Evolutionary conservation across 1,140 invertebrate species (phyloP).

Genomic region (Cotesia typhae): DNA sequence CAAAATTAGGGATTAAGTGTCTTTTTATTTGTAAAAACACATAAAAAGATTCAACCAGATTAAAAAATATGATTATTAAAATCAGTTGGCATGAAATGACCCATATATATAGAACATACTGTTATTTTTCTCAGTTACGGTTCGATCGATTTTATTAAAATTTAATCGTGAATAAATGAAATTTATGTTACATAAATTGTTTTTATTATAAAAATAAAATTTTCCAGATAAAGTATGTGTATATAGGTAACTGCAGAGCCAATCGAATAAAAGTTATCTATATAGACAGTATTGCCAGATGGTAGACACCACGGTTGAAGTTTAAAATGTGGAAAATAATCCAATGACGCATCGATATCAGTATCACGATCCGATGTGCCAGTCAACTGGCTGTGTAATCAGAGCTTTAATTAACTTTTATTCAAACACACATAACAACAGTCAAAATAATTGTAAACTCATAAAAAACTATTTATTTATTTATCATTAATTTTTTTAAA

Average conservation of each 20-base stretch:
- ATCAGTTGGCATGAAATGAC: neutral
- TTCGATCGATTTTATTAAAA: too few species aligned
- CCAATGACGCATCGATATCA: conserved; percentile 2
- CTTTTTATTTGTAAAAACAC: conserved; percentile 4
- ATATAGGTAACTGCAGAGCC: too few species aligned
- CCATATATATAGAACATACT: neutral
- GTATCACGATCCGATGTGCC: neutral
- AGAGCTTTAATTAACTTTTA: conserved; percentile 3
- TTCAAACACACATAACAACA: neutral
- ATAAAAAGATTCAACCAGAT: conserved; percentile 6
- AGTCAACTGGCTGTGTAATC: conserved; percentile 6
- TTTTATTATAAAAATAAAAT: too few species aligned
- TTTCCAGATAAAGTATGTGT: too few species aligned
- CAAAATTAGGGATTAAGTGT: conserved; percentile 2
- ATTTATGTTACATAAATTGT: too few species aligned
- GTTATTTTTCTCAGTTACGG: neutral
- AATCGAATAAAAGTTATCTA: too few species aligned
- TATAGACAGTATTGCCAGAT: neutral
- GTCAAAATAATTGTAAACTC: too few species aligned
- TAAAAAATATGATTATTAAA: conserved; percentile 19
- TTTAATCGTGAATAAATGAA: too few species aligned
- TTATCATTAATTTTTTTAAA: too few species aligned
- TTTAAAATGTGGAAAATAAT: conserved; percentile 13
- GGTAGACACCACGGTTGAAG: neutral
- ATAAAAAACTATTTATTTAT: too few species aligned